Percentiles rank a stretch among this genome's conserved stretches.
phyloP scores from a whole-genome alignment of 2,113 vertebrate genomes.

The Trinectes maculatus region DNA sequence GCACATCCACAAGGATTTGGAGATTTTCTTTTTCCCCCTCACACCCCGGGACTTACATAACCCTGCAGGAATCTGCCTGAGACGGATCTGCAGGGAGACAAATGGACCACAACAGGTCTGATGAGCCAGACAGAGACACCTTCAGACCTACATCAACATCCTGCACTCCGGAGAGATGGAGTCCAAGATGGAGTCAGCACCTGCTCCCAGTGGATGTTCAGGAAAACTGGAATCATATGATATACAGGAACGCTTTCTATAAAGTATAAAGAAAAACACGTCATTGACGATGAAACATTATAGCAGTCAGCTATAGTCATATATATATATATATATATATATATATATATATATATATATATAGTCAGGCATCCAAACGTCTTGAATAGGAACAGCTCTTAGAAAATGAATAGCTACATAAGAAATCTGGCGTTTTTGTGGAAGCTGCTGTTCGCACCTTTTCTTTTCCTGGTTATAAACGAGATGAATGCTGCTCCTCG shows the following conservation, averaged over 20 bases:
- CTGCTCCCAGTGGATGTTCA: no score
- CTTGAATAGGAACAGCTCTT: no score
- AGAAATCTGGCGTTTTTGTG: constrained; percentile 51
- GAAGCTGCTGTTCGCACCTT: constrained; percentile 66
- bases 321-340: no score
- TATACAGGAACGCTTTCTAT: no score
- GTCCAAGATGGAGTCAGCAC: no score
- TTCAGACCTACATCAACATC: constrained; percentile 47
- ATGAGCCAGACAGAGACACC: constrained; percentile 27
- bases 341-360: no score
- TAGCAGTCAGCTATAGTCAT: no score
- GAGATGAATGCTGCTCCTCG: constrained; percentile 58
- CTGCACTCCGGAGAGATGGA: constrained; percentile 29
- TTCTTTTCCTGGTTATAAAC: constrained; percentile 28
- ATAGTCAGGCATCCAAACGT: no score
- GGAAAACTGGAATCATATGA: no score
- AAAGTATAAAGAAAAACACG: no score
- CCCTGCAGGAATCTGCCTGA: constrained; percentile 52
- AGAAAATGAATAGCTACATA: no score
- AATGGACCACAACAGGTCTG: constrained; percentile 49
- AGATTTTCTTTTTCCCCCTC: constrained; percentile 52
- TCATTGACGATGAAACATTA: no score
- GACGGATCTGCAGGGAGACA: constrained; percentile 40
- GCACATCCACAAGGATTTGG: constrained; percentile 47
- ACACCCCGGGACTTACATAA: constrained; percentile 60